These are phyloP conservation scores for Oreochromis aureus DNA, from an alignment of 2,113 vertebrate genomes.

Conservation along the genomic window DNA sequence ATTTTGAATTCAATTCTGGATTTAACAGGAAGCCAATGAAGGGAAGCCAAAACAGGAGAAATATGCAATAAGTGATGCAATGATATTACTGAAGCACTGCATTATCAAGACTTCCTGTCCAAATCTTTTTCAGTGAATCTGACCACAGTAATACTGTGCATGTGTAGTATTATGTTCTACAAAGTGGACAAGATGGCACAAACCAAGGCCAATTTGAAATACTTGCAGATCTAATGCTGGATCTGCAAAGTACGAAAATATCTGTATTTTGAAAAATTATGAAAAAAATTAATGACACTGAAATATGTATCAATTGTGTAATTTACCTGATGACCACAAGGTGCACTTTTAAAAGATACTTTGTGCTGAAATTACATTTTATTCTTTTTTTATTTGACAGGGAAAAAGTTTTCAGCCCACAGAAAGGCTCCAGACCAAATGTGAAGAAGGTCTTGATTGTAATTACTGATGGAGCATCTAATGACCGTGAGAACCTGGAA, in stretches of 20 bases:
- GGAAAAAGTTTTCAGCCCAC: too few species aligned
- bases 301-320: not conserved
- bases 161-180: not conserved
- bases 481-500: too few species aligned
- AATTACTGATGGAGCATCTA: too few species aligned
- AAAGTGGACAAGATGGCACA: not conserved
- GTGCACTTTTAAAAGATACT: not conserved
- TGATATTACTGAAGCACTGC: not conserved
- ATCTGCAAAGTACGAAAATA: not conserved
- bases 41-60: too few species aligned
- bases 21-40: too few species aligned
- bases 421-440: too few species aligned
- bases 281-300: not conserved
- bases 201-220: not conserved
- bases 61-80: fast-evolving
- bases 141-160: not conserved
- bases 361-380: not conserved
- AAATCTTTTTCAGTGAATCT: not conserved
- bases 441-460: too few species aligned
- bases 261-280: not conserved
- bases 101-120: not conserved
- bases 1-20: too few species aligned
- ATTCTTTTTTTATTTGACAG: not conserved
- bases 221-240: not conserved
- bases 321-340: not conserved